Percentiles rank a stretch among this genome's conserved stretches.
Evolutionary conservation across 1,140 invertebrate species (phyloP).

Genomic region (Saccostrea echinata): DNA sequence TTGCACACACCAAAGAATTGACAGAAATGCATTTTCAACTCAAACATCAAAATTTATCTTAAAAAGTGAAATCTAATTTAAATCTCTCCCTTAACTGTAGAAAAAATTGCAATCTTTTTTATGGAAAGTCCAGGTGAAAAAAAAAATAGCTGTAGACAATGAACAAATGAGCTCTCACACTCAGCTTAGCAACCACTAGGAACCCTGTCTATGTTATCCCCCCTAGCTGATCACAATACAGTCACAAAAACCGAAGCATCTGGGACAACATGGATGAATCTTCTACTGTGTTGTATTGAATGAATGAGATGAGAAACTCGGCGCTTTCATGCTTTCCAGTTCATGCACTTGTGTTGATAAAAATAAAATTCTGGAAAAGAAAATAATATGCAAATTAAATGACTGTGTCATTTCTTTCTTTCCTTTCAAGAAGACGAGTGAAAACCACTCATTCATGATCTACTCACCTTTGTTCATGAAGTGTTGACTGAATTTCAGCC

Average conservation of each 20-base stretch:
- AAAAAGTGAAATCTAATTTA: not conserved
- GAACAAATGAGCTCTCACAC: not conserved
- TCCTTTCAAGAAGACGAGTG: not conserved
- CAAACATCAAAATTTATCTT: not conserved
- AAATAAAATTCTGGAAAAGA: conserved; percentile 52
- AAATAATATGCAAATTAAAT: conserved; percentile 17
- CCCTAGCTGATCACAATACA: not conserved
- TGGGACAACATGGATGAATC: conserved; percentile 26
- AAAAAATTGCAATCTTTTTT: not conserved
- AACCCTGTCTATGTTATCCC: not conserved
- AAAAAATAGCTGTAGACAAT: not conserved
- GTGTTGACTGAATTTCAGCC: conserved; percentile 96
- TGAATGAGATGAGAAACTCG: conserved; percentile 50
- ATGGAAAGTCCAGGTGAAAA: not conserved
- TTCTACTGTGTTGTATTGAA: conserved; percentile 17
- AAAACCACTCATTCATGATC: not conserved
- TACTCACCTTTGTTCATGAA: conserved; percentile 95
- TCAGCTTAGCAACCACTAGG: not conserved
- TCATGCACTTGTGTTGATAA: conserved; percentile 58
- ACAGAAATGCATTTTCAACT: not conserved
- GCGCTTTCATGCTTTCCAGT: conserved; percentile 54
- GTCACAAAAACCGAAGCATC: conserved; percentile 27
- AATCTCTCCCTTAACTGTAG: not conserved
- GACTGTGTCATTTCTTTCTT: not conserved
- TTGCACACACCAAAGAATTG: not conserved